Evolutionary conservation across 2,888 invertebrate species (phyloP).

Genomic region (Metopia argyrocephala): DNA sequence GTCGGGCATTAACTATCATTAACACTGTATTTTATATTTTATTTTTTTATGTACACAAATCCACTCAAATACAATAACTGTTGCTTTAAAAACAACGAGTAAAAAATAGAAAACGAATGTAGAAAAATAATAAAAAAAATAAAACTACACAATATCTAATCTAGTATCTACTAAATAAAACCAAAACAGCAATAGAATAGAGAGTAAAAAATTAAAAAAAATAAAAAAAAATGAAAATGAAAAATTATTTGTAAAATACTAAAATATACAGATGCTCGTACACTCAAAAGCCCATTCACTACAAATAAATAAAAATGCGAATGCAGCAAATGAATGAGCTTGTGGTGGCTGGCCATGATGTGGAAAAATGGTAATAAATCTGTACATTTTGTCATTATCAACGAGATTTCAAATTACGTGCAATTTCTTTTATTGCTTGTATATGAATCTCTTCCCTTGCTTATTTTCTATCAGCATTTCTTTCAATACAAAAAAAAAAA

Average conservation of each 20-base stretch:
- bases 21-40: too few relatives aligned
- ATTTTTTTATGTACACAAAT: slow-evolving; percentile 8
- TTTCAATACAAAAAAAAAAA: background rate
- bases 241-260: background rate
- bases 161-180: too few relatives aligned
- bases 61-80: slow-evolving; percentile 39
- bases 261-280: background rate
- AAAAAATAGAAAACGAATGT: slow-evolving; percentile 5
- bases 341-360: background rate
- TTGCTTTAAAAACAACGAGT: too few relatives aligned
- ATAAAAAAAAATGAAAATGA: background rate
- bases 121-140: slow-evolving; percentile 21
- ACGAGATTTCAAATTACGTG: slow-evolving; percentile 56
- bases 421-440: slow-evolving; percentile 33
- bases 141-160: too few relatives aligned
- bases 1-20: too few relatives aligned
- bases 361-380: slow-evolving; percentile 55
- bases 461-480: background rate
- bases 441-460: background rate
- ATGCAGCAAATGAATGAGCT: background rate
- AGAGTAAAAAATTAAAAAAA: background rate
- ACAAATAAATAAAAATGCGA: background rate
- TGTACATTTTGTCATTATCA: slow-evolving; percentile 59
- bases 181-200: too few relatives aligned
- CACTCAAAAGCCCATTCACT: background rate